These are phyloP conservation scores for Meda fulgida DNA, from an alignment of 2,797 vertebrate genomes.

Conservation along the genomic window DNA sequence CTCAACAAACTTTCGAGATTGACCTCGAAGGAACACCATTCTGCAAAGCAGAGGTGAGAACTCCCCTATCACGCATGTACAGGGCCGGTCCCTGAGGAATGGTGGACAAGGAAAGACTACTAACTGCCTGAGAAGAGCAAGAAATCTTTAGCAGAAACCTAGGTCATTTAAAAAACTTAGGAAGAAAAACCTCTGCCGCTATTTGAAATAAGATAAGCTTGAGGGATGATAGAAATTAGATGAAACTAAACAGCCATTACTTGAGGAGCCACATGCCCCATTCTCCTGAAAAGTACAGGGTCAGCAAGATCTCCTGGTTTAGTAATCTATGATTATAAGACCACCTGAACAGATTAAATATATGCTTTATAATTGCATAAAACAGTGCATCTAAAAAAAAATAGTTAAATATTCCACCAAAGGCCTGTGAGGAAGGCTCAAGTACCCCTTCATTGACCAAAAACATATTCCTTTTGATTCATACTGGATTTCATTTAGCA, in stretches of 20 bases:
- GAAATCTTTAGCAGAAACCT: neutral
- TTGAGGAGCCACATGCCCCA: neutral
- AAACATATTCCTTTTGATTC: neutral
- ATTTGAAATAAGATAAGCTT: constrained; percentile 1
- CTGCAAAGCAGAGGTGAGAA: neutral
- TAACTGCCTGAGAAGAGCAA: neutral
- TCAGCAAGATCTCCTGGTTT: neutral
- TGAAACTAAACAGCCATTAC: constrained; percentile 15
- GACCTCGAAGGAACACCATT: neutral
- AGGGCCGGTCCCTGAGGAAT: neutral
- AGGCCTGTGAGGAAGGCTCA: neutral
- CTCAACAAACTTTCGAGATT: neutral
- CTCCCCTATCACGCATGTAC: neutral
- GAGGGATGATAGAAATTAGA: constrained; percentile 10
- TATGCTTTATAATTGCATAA: neutral
- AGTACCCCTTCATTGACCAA: neutral
- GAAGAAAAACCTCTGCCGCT: constrained; percentile 2
- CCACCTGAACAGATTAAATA: neutral
- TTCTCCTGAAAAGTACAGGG: neutral
- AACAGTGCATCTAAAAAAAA: neutral
- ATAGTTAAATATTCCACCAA: neutral
- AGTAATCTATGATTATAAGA: neutral
- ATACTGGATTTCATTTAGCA: neutral
- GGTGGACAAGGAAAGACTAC: neutral
- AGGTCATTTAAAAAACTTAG: constrained; percentile 3